A percentile compares a stretch with the other conserved stretches of the same genome.
Conservation (phyloP, 2,113 vertebrate species). For the Daboia siamensis region DNA sequence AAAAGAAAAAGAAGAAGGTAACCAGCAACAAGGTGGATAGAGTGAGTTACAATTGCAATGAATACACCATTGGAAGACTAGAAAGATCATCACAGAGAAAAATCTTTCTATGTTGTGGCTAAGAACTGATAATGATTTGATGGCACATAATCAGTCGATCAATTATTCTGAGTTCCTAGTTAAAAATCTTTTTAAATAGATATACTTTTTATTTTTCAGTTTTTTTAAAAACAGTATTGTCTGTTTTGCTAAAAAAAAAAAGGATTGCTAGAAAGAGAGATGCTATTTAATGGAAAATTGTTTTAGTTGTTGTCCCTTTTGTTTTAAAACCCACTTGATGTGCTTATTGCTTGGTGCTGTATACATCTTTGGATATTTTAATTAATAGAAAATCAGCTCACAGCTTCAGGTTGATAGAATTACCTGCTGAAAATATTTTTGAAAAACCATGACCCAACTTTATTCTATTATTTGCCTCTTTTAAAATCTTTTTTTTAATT, state of each 20-base stretch:
- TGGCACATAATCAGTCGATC: neutral
- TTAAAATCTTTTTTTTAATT: neutral
- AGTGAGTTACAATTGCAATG: neutral
- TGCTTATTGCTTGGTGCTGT: neutral
- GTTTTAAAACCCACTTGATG: neutral
- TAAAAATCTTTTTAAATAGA: neutral
- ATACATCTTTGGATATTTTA: neutral
- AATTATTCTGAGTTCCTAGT: neutral
- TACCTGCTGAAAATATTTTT: neutral
- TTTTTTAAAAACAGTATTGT: neutral
- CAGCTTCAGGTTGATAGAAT: neutral
- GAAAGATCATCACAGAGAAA: neutral
- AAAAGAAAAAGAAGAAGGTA: neutral
- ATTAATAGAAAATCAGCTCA: neutral
- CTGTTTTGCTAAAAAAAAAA: neutral
- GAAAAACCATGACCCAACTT: slow-evolving; percentile 1
- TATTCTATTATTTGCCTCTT: neutral
- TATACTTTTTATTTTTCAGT: neutral
- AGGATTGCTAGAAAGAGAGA: neutral
- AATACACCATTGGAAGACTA: neutral
- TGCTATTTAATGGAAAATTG: neutral
- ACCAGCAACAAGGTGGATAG: neutral
- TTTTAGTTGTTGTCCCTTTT: neutral
- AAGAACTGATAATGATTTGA: neutral
- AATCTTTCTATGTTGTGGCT: neutral